Percentiles rank a stretch among this genome's conserved stretches.
Conservation (phyloP, 2,113 vertebrate genomes). For the Pristiophorus japonicus region DNA sequence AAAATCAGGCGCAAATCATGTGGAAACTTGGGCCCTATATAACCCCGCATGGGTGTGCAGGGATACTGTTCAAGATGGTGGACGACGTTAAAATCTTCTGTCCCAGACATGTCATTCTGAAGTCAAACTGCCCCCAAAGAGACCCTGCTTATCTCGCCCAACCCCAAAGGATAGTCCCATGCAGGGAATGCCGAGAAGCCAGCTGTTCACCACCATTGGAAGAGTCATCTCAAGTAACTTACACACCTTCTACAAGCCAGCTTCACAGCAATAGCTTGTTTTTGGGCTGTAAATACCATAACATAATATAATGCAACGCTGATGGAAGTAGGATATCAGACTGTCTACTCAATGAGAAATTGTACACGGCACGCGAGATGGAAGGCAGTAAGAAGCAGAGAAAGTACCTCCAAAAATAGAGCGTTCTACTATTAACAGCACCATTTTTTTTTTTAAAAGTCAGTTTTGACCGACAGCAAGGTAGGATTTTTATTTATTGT, state of each 20-base stretch:
- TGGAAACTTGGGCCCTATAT: too few relatives aligned
- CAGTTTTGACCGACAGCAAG: background rate
- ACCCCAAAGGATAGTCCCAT: background rate
- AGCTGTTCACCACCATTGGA: background rate
- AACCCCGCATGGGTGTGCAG: background rate
- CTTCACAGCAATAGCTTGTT: background rate
- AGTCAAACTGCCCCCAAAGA: background rate
- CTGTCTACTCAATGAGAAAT: background rate
- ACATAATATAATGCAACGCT: background rate
- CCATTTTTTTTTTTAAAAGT: background rate
- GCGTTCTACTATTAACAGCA: background rate
- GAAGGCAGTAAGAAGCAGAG: background rate
- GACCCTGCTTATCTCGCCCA: background rate
- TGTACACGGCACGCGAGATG: background rate
- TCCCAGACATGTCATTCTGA: background rate
- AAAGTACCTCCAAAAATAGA: background rate
- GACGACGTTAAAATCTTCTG: background rate
- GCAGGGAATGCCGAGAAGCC: background rate
- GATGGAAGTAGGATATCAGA: too few relatives aligned
- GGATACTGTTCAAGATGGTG: background rate
- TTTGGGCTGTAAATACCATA: too few relatives aligned
- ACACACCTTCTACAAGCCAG: background rate
- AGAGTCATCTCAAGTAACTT: background rate
- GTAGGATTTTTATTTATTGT: background rate
- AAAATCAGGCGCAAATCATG: too few relatives aligned